A percentile compares a stretch with the other conserved stretches of the same genome.
Evolutionary conservation across 2,797 vertebrate species (phyloP).

Genomic region (Enteromius treurensis): DNA sequence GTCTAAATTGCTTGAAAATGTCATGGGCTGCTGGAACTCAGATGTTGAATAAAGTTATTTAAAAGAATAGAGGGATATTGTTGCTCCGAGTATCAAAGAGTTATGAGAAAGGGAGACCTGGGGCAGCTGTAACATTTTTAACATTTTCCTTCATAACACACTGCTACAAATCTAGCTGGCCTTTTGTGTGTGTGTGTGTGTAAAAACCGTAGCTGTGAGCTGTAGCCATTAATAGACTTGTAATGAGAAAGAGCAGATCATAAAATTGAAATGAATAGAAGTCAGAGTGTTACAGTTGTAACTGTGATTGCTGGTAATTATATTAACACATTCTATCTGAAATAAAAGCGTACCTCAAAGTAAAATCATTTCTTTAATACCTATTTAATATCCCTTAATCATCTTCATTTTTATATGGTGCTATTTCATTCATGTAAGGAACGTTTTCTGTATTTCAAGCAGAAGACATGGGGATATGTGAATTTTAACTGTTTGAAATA

Average conservation of each 20-base stretch:
- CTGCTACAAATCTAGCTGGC: constrained; percentile 5
- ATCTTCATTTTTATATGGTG: background rate
- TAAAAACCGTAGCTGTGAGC: constrained; percentile 13
- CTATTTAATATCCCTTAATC: background rate
- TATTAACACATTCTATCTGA: constrained; percentile 12
- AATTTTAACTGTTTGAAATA: background rate
- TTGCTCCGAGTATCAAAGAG: background rate
- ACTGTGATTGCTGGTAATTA: constrained; percentile 8
- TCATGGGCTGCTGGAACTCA: constrained; percentile 31
- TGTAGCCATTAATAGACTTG: constrained; percentile 7
- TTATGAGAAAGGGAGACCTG: constrained; percentile 3
- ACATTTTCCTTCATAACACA: background rate
- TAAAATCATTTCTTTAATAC: constrained; percentile 1
- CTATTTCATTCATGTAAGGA: background rate
- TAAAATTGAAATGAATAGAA: constrained; percentile 8
- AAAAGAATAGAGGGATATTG: constrained; percentile 9
- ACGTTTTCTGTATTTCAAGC: background rate
- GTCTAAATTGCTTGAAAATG: constrained; percentile 46
- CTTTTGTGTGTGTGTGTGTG: background rate
- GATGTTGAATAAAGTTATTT: constrained; percentile 30
- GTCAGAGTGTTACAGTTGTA: constrained; percentile 6
- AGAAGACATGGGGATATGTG: background rate
- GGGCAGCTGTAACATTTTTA: constrained; percentile 3
- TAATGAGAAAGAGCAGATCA: background rate
- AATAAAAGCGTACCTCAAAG: constrained; percentile 4